Base-by-base conservation (phyloP, 2,888 invertebrate species). In the Tiphia femorata region DNA sequence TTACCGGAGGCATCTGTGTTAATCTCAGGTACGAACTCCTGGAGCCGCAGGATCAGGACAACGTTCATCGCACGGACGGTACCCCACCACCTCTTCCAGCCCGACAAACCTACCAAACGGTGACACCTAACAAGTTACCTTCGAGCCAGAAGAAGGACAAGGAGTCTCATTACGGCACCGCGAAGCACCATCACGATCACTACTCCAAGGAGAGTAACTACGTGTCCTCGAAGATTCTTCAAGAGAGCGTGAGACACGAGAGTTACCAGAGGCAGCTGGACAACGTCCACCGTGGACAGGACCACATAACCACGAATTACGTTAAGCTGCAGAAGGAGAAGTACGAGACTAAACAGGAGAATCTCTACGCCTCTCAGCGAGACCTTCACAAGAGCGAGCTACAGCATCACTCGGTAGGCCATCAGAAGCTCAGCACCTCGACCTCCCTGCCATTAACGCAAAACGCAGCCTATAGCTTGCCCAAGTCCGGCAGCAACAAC, bases 1-100 rank as follows among this genome's bases (percentile, higher is more conserved):
- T n/a, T n/a, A n/a, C n/a, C n/a, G n/a, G n/a, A n/a, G n/a, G n/a
- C n/a, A n/a, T n/a, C n/a, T n/a, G n/a, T n/a, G n/a, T n/a, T n/a
- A n/a, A n/a, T n/a, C n/a, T n/a, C n/a, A 82, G 82, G 84, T 87
- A 87, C 68, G 88, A 88, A 62, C 79, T 87, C 29, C 69, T 87
- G 12, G 88, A 86, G 55, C 76, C 83, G 10, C 76, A 84, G 33
- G 85, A 86, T 51, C 81, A 83, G 35, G 83, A 86, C 49, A 54
- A 73, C 3, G 64, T 62, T 47, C 73, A 78, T 48, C 78, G 78
- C 5, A 56, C 68, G 12, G 81, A 84, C 41, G 85, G 85, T 14
- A 82, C 86, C 1, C 86, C 87, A n/a, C 87, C 87, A 1, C 87
- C 87, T 1, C 77, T 88, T 6, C 88, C 88, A 1, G 85, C 84